These are phyloP conservation scores for Agrotis ipsilon DNA, from an alignment of 2,888 invertebrate genomes.

Conservation along the genomic window DNA sequence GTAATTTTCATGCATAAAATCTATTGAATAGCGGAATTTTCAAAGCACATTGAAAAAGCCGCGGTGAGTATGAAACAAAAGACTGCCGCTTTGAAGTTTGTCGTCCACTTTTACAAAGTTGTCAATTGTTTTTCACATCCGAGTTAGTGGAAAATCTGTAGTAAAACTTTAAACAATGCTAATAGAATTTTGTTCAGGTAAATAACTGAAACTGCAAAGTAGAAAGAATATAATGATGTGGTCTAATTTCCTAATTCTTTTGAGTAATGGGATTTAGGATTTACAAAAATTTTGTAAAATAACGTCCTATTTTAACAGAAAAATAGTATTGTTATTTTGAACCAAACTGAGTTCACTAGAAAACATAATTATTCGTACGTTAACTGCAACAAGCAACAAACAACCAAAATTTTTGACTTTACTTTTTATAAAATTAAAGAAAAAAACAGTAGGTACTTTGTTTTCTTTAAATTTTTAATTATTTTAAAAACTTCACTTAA, in stretches of 20 bases:
- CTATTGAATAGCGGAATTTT: slow-evolving; percentile 6
- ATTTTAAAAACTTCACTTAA: no score
- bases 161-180: slow-evolving; percentile 13
- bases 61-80: slow-evolving; percentile 27
- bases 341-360: no score
- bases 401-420: no score
- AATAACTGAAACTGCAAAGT: not conserved
- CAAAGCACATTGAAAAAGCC: slow-evolving; percentile 8
- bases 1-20: not conserved
- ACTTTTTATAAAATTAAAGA: no score
- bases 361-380: no score
- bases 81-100: slow-evolving; percentile 14
- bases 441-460: no score
- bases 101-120: slow-evolving; percentile 10
- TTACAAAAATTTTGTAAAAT: not conserved
- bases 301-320: no score
- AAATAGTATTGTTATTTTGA: no score
- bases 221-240: not conserved
- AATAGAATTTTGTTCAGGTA: not conserved
- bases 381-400: no score
- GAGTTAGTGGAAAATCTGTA: not conserved
- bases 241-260: not conserved
- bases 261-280: no score
- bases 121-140: slow-evolving; percentile 27
- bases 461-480: no score